Evolutionary conservation across 1,140 invertebrate species (phyloP).

Genomic region (Tetramorium parvispinum): DNA sequence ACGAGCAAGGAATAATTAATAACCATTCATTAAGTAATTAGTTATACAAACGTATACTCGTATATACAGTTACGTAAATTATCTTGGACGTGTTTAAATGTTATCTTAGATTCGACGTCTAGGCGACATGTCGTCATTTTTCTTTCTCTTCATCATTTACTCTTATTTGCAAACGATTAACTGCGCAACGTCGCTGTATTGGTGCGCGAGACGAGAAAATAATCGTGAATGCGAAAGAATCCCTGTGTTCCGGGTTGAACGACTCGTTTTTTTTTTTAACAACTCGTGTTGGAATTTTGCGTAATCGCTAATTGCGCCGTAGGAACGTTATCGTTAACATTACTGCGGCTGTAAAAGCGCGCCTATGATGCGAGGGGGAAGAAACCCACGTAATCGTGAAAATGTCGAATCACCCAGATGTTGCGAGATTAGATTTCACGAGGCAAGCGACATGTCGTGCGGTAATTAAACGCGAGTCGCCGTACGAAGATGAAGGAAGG

Average conservation of each 20-base stretch:
- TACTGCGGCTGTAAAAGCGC: background rate
- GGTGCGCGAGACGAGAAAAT: background rate
- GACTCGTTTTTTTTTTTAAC: background rate
- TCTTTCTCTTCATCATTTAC: background rate
- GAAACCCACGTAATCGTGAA: background rate
- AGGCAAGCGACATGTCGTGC: background rate
- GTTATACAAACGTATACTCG: background rate
- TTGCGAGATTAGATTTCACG: conserved; percentile 37
- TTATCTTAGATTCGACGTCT: background rate
- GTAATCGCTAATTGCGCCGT: background rate
- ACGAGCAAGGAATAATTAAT: conserved; percentile 5
- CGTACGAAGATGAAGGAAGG: background rate
- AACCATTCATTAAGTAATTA: background rate
- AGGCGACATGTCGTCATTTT: background rate
- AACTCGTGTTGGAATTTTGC: background rate
- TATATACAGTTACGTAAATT: background rate
- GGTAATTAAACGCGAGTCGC: conserved; percentile 5
- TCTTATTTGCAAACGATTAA: background rate
- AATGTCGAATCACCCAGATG: background rate
- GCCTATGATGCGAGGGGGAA: no score
- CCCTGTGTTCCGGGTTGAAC: background rate
- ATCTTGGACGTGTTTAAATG: background rate
- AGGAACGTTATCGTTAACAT: background rate
- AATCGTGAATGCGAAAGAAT: background rate
- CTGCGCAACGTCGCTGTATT: background rate